These are phyloP conservation scores for Synanthedon vespiformis DNA, from an alignment of 2,888 invertebrate genomes.

Conservation along the genomic window DNA sequence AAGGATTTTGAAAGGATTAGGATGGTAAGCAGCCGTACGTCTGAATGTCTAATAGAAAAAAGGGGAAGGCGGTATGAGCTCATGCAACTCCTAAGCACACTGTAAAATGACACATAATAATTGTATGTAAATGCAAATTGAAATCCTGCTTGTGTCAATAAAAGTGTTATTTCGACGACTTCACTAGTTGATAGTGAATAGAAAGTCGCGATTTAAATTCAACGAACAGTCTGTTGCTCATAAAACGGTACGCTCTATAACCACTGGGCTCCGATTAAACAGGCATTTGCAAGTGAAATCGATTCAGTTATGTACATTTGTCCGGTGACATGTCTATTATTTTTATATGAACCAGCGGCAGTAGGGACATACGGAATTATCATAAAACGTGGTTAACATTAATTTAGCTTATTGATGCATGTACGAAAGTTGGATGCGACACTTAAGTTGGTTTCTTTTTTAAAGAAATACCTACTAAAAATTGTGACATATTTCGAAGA, in stretches of 20 bases:
- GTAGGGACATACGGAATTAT: conserved; percentile 27
- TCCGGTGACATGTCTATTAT: conserved; percentile 41
- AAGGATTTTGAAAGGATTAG: no score
- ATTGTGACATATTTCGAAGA: no score
- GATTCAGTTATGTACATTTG: conserved; percentile 22
- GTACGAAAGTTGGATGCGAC: conserved; percentile 4
- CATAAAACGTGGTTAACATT: conserved; percentile 41
- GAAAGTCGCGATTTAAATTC: neutral
- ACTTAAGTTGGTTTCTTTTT: neutral
- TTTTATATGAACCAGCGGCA: conserved; percentile 26
- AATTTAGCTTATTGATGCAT: conserved; percentile 36
- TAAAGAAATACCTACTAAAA: no score
- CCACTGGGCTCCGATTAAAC: conserved; percentile 17
- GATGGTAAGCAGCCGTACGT: no score
- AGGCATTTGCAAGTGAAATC: conserved; percentile 40
- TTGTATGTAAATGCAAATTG: neutral
- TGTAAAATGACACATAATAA: neutral
- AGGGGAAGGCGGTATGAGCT: no score
- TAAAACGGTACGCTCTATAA: conserved; percentile 17
- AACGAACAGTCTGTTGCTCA: conserved; percentile 3
- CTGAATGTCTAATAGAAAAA: no score
- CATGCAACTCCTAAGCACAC: no score
- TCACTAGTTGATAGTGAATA: neutral
- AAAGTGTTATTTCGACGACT: neutral
- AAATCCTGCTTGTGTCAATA: neutral